Evolutionary conservation across 2,797 vertebrate species (phyloP).

Genomic region (Anisognathus igniventris): DNA sequence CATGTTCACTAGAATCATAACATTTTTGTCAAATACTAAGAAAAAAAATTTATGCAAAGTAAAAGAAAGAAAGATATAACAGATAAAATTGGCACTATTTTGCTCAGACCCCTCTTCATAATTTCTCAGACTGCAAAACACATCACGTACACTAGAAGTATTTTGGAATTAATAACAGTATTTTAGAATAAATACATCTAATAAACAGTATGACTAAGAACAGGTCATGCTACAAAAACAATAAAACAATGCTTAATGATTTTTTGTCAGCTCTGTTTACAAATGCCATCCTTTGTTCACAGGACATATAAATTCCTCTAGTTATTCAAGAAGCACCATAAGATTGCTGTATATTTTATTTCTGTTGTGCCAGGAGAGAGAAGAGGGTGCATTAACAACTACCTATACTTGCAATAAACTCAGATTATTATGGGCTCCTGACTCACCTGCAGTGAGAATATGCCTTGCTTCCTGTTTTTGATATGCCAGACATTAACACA

Average conservation of each 20-base stretch:
- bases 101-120: background rate
- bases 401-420: background rate
- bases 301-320: background rate
- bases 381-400: background rate
- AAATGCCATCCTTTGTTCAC: background rate
- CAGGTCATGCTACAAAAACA: background rate
- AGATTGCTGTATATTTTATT: background rate
- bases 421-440: background rate
- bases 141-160: background rate
- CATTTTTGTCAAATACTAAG: background rate
- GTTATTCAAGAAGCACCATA: background rate
- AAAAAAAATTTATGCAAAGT: background rate
- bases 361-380: background rate
- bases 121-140: background rate
- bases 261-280: background rate
- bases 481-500: background rate
- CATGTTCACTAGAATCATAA: background rate
- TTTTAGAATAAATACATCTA: background rate
- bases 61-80: background rate
- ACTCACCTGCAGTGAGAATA: background rate
- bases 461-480: background rate
- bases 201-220: background rate
- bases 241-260: background rate
- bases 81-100: background rate
- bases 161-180: background rate